Evolutionary conservation across 2,888 invertebrate genomes (phyloP), one percentile per base, ranked within the genome.

Genomic region (Tenthredo amoena): DNA sequence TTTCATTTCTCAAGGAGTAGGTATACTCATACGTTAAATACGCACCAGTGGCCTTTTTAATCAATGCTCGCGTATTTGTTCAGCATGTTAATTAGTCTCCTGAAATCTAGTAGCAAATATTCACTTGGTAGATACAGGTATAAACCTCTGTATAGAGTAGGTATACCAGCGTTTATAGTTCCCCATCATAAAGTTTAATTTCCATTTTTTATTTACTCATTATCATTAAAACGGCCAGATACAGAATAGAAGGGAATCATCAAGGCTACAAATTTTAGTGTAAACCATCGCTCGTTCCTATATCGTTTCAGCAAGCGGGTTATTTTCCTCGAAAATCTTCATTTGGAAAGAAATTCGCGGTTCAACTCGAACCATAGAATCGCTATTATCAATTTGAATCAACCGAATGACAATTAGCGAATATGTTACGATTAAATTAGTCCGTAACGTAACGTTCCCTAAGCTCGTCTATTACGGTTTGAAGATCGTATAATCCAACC

Each of bases 51-150:
- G 71, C 21, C 15, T 72, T 40, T n/a, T 34, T 40, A n/a, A 72
- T 72, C 40, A 72, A 72, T 40, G 37, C 9, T 40, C 5, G 1
- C n/a, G n/a, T 10, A n/a, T 72, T 72, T 15, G 40, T 72, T 40
- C 21, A 18, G 71, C n/a, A n/a, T 72, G 40, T 31, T 37, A 72
- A 72, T 72, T 72, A 72, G 71, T 37, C 34, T 40, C 40, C 34
- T 34, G 71, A 72, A 72, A 72, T 72, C 7, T 4, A 5, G 37
- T 9, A 18, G 34, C 7, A 15, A n/a, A 72, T n/a, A 72, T 34
- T 55, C n/a, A 55, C n/a, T n/a, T 6, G 37, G 7, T 31, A 18
- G 15, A 7, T 34, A 47, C 47, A 18, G 31, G n/a, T 18, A 18
- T 34, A 9, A 72, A 9, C 37, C 10, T 2, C 40, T 7, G 71